Evolutionary conservation across 2,888 invertebrate genomes (phyloP).

Genomic region (Caenorhabditis sp.): DNA sequence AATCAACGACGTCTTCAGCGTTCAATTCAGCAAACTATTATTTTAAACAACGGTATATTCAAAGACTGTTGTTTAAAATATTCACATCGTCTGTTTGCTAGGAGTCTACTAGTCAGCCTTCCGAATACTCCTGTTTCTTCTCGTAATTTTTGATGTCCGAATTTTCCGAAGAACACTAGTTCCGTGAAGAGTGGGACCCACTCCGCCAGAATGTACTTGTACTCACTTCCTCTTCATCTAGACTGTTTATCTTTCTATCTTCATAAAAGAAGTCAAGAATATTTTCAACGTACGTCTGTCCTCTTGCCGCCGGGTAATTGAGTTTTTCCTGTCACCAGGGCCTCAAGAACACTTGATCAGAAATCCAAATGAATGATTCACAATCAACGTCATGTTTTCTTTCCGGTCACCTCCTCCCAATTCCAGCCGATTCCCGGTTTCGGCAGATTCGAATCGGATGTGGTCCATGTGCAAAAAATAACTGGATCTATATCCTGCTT

Average conservation of each 20-base stretch:
- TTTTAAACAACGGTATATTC: no score
- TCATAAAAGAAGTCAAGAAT: conserved; percentile 20
- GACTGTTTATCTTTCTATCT: background rate
- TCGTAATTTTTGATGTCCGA: background rate
- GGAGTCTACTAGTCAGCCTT: no score
- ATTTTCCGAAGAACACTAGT: background rate
- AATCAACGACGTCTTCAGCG: background rate
- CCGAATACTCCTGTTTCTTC: no score
- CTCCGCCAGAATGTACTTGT: no score
- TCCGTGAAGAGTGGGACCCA: no score
- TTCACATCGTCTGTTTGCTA: no score
- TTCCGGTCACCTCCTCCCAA: conserved; percentile 20
- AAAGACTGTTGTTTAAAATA: no score
- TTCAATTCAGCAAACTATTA: no score
- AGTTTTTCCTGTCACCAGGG: conserved; percentile 33
- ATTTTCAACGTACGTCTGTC: conserved; percentile 28
- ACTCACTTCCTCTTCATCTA: background rate
- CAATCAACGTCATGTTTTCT: conserved; percentile 38
- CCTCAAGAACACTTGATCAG: conserved; percentile 41
- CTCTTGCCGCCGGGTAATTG: conserved; percentile 48
- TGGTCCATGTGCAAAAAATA: conserved; percentile 13
- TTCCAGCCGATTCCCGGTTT: background rate
- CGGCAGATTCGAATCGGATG: conserved; percentile 7
- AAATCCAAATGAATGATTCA: conserved; percentile 35
- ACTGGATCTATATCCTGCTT: background rate